Base-by-base conservation (phyloP, 2,113 vertebrate species). In the Cebus imitator region DNA sequence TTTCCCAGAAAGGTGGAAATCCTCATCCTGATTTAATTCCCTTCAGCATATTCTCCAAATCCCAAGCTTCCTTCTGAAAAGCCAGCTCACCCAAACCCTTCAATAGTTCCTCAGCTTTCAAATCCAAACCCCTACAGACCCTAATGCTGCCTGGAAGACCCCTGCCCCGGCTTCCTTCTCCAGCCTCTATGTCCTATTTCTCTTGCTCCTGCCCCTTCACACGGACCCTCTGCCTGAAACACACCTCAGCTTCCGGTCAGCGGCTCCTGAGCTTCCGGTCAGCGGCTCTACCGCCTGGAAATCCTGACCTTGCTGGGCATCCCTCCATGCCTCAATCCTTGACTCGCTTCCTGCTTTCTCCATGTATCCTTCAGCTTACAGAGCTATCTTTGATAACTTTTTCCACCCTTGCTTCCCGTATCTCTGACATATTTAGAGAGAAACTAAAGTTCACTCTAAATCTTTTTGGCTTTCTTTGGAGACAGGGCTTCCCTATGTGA, bases 61-160 rank as follows among this genome's bases (percentile, higher is more conserved):
- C 8, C 8, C 17, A 37, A 40, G 32, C 35, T 25, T 78, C 68
- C 40, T 79, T 32, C 37, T 37, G 30, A 79, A 88, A 25, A 43
- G 18, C 52, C 58, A 16, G 55, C 13, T 0, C 30, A 40, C 21
- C n/a, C 50, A 16, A 55, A 32, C 4, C 30, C n/a, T 12, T n/a
- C 50, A 4, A 23, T 0, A 11, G 72, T n/a, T 79, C 50, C 45
- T 20, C 18, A 12, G 55, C 66, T 35, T 12, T 57, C 45, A 68
- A 25, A 37, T 37, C 23, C 21, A 6, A 43, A 23, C 50, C 13
- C 50, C 43, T 64, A 10, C 32, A 0, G 48, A 20, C 1, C 0
- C 50, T 3, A 16, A 27, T 0, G 0, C 40, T 0, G 13, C 32
- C 1, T 25, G 5, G 2, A 9, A 12, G 55, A 37, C 30, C n/a